phyloP scores from a whole-genome alignment of 2,888 invertebrate genomes.

The Harpalus rufipes region DNA sequence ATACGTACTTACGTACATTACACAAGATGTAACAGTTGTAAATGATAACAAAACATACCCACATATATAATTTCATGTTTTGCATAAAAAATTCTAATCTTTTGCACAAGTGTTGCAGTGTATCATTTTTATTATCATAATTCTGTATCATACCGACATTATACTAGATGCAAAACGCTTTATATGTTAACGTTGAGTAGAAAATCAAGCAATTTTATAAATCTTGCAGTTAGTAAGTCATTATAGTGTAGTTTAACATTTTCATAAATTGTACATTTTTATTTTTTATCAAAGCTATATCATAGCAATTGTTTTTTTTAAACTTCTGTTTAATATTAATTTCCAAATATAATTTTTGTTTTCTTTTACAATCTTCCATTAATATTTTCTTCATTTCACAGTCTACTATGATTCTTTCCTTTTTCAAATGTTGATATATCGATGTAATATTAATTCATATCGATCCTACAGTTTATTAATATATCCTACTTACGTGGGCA shows the following conservation, averaged over 20 bases:
- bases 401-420: no score
- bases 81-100: neutral
- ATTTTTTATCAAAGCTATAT: no score
- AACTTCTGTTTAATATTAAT: no score
- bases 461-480: neutral
- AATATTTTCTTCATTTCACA: no score
- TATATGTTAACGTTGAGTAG: neutral
- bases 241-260: no score
- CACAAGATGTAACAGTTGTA: neutral
- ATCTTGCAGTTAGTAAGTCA: neutral
- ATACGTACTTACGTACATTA: neutral
- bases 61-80: neutral
- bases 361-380: no score
- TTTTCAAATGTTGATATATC: no score
- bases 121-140: neutral
- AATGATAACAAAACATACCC: neutral
- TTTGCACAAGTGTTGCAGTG: neutral
- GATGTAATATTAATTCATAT: no score
- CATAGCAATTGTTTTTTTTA: no score
- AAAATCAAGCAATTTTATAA: neutral
- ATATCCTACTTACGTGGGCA: neutral
- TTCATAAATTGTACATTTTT: no score
- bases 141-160: neutral
- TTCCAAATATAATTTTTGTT: no score
- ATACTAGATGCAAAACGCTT: neutral